A percentile compares a stretch with the other conserved stretches of the same genome.
Conservation (phyloP, 2,113 vertebrate genomes). For the Cinclus cinclus region DNA sequence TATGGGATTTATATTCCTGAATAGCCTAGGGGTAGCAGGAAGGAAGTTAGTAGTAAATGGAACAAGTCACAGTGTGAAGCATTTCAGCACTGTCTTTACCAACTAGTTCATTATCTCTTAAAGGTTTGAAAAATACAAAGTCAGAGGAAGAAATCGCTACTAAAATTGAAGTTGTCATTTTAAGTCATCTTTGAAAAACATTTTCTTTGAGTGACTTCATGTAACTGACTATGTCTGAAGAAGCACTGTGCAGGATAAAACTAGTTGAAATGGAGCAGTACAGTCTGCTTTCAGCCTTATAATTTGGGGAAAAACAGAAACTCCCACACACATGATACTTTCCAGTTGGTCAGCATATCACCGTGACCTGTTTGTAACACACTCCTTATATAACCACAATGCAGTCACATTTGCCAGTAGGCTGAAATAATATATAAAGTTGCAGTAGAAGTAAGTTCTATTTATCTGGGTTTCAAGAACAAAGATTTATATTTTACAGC, state of each 20-base stretch:
- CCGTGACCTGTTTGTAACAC: not conserved
- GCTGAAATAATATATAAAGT: not conserved
- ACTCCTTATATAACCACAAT: not conserved
- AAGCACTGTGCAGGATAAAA: not conserved
- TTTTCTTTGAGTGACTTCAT: not conserved
- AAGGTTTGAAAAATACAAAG: not conserved
- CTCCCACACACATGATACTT: not conserved
- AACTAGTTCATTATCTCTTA: not conserved
- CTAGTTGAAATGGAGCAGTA: not conserved
- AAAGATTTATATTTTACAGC: not conserved
- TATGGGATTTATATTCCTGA: not conserved
- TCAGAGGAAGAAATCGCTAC: not conserved
- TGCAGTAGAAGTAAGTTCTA: not conserved
- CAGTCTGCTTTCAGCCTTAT: not conserved
- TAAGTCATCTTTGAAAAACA: not conserved
- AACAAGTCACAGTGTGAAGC: conserved; percentile 42
- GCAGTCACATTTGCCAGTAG: not conserved
- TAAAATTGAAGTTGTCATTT: conserved; percentile 2
- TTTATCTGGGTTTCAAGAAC: not conserved
- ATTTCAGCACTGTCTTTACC: conserved; percentile 22
- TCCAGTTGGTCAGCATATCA: not conserved
- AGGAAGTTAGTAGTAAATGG: not conserved
- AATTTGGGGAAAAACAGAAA: not conserved
- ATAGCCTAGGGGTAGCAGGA: not conserved
- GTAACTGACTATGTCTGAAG: not conserved